Evolutionary conservation across 2,888 invertebrate species (phyloP).

Genomic region (Epistrophe grossulariae): DNA sequence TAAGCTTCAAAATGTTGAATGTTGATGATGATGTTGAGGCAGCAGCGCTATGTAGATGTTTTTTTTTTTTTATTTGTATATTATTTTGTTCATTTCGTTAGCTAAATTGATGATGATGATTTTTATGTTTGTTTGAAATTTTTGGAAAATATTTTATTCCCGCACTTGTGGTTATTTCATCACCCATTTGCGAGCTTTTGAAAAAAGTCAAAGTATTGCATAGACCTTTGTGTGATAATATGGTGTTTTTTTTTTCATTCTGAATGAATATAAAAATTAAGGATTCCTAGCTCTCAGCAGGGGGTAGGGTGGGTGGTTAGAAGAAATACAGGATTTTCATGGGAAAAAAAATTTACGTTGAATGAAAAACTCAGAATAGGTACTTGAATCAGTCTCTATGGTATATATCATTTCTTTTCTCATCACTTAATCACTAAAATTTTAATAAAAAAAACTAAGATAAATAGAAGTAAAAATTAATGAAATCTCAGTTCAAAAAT

Average conservation of each 20-base stretch:
- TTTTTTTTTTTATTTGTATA: not conserved
- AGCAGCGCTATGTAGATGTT: not conserved
- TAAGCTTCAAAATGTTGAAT: conserved; percentile 51
- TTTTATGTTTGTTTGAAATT: conserved; percentile 32
- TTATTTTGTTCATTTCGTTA: conserved; percentile 69
- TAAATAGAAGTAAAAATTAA: conserved; percentile 3
- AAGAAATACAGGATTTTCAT: conserved; percentile 29
- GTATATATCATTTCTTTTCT: not conserved
- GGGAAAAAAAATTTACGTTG: not conserved
- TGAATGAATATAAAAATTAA: conserved; percentile 72
- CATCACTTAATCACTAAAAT: conserved; percentile 48
- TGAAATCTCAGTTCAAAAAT: conserved; percentile 12
- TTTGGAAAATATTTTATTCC: conserved; percentile 37
- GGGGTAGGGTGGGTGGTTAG: conserved; percentile 46
- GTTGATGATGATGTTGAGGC: conserved; percentile 42
- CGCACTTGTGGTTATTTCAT: conserved; percentile 47
- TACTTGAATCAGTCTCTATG: not conserved
- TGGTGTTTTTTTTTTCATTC: conserved; percentile 35
- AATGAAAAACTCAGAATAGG: conserved; percentile 8
- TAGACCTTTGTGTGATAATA: conserved; percentile 24
- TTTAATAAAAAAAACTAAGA: not conserved
- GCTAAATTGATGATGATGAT: conserved; percentile 62
- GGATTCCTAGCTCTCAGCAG: conserved; percentile 45
- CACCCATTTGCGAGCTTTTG: conserved; percentile 45
- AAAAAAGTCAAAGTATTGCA: conserved; percentile 30